Percentiles rank a stretch among this genome's conserved stretches.
These are phyloP conservation scores for Arion vulgaris DNA, from an alignment of 1,140 invertebrate genomes.

Conservation along the genomic window DNA sequence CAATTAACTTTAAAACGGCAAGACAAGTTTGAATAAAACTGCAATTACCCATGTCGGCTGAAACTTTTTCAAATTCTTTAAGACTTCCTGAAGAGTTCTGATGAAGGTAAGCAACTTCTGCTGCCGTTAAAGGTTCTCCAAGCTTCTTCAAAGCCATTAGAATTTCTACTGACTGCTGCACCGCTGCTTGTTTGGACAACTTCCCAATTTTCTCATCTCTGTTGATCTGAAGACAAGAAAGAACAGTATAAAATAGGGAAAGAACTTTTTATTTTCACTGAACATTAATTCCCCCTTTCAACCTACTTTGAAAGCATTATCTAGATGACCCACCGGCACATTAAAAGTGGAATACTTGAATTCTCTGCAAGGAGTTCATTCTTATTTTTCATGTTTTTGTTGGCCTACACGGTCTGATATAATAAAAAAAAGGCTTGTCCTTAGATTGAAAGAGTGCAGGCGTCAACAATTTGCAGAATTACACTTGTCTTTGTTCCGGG, in stretches of 20 bases:
- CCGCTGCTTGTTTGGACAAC: slow-evolving; percentile 65
- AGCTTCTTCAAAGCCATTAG: slow-evolving; percentile 81
- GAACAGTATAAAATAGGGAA: background rate
- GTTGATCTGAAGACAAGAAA: slow-evolving; percentile 66
- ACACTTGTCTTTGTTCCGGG: too few relatives aligned
- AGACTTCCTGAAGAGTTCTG: slow-evolving; percentile 70
- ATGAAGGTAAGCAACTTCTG: slow-evolving; percentile 78
- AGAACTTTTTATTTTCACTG: background rate
- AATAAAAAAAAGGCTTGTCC: too few relatives aligned
- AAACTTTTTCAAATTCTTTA: slow-evolving; percentile 76
- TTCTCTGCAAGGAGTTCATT: too few relatives aligned
- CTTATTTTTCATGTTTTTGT: too few relatives aligned
- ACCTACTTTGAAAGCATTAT: too few relatives aligned
- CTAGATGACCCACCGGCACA: too few relatives aligned
- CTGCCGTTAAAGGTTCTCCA: slow-evolving; percentile 78
- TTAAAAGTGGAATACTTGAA: too few relatives aligned
- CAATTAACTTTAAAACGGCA: too few relatives aligned
- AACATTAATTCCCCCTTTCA: background rate
- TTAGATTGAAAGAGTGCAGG: too few relatives aligned
- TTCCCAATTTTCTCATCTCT: slow-evolving; percentile 75
- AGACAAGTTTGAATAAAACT: too few relatives aligned
- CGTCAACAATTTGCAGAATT: too few relatives aligned
- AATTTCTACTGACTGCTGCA: slow-evolving; percentile 78
- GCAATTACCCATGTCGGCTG: slow-evolving; percentile 71
- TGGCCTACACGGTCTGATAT: too few relatives aligned